These are phyloP conservation scores for Brachionus paranguensis DNA, from an alignment of 1,140 invertebrate genomes.

Conservation along the genomic window DNA sequence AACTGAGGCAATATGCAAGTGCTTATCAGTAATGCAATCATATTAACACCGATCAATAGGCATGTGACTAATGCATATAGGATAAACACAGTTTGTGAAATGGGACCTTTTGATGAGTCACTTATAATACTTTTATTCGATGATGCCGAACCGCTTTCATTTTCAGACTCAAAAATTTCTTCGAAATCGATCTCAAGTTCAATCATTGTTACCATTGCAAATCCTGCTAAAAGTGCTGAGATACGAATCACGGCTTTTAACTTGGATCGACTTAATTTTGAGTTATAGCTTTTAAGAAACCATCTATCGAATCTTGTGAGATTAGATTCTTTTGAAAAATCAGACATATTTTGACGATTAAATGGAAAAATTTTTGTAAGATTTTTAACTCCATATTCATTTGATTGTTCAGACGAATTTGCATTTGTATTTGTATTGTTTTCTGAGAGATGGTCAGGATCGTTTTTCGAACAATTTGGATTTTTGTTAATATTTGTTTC, in stretches of 20 bases:
- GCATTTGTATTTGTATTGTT: not conserved
- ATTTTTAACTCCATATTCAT: not conserved
- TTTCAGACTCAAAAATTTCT: not conserved
- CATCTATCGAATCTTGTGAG: not conserved
- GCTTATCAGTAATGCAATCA: slow-evolving; percentile 42
- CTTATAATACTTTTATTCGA: not conserved
- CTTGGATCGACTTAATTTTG: slow-evolving; percentile 41
- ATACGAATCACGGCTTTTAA: slow-evolving; percentile 41
- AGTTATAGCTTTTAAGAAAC: not conserved
- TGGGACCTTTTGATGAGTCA: not conserved
- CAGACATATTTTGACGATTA: not conserved
- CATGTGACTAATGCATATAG: slow-evolving; percentile 40
- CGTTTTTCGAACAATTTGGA: not conserved
- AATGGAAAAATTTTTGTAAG: not conserved
- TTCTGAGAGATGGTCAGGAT: not conserved
- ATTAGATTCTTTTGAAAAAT: not conserved
- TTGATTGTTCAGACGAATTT: not conserved
- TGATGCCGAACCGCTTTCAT: not conserved
- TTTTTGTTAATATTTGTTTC: not conserved
- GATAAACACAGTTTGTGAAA: not conserved
- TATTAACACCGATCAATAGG: slow-evolving; percentile 41
- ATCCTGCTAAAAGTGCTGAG: slow-evolving; percentile 41
- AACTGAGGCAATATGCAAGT: slow-evolving; percentile 43
- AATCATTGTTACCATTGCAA: slow-evolving; percentile 43
- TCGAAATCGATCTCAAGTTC: slow-evolving; percentile 2